These are phyloP conservation scores for Hemistola chrysoprasaria DNA, from an alignment of 2,888 invertebrate genomes.

Conservation along the genomic window DNA sequence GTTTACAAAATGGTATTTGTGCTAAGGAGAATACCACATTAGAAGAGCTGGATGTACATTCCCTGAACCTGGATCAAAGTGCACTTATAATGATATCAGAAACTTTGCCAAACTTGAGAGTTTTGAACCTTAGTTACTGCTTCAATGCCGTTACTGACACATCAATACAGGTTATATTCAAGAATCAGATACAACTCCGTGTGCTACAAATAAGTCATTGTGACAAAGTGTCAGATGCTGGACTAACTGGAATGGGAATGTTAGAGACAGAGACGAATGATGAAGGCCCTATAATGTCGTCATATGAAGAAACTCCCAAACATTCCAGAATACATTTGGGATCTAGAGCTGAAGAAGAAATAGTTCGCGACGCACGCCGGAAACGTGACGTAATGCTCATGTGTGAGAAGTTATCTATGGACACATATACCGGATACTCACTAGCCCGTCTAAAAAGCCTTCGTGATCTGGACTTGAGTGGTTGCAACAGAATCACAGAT, in stretches of 20 bases:
- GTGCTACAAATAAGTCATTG: constrained; percentile 85
- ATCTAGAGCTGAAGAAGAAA: constrained; percentile 86
- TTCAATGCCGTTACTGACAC: constrained; percentile 87
- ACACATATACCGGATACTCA: constrained; percentile 73
- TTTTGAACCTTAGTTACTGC: constrained; percentile 86
- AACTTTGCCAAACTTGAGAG: constrained; percentile 79
- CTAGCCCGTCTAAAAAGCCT: constrained; percentile 80
- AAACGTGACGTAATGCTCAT: constrained; percentile 84
- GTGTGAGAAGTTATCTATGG: constrained; percentile 78
- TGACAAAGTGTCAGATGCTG: constrained; percentile 86
- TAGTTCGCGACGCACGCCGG: constrained; percentile 84
- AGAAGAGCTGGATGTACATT: constrained; percentile 80
- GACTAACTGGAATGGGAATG: constrained; percentile 85
- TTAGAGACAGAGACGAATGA: constrained; percentile 51
- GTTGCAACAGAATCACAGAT: constrained; percentile 88
- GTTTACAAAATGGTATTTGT: constrained; percentile 84
- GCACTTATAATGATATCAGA: constrained; percentile 83
- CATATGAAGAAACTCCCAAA: constrained; percentile 44
- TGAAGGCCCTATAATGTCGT: constrained; percentile 58
- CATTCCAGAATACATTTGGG: constrained; percentile 81
- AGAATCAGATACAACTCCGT: constrained; percentile 82
- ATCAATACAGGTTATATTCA: constrained; percentile 85
- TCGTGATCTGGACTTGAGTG: constrained; percentile 83
- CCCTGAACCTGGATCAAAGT: constrained; percentile 83
- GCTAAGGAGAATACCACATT: constrained; percentile 67